These are phyloP conservation scores for Clistopyga incitator DNA, from an alignment of 2,888 invertebrate species.

Conservation along the genomic window DNA sequence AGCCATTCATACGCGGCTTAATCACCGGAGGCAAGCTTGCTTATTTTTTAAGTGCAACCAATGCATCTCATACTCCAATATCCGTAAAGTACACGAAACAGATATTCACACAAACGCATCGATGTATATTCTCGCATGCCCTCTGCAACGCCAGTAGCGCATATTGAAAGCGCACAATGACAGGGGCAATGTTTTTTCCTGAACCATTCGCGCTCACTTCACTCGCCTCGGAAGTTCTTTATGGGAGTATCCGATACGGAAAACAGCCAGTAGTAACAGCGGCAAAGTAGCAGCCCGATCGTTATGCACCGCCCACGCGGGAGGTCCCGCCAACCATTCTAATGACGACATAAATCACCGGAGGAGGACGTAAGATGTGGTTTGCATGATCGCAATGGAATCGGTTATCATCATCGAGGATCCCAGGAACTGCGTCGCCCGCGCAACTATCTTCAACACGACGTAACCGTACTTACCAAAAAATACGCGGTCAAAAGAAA, in stretches of 20 bases:
- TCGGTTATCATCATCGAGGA: conserved; percentile 79
- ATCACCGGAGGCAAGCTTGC: no score
- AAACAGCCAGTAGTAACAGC: conserved; percentile 45
- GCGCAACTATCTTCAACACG: conserved; percentile 47
- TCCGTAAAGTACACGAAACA: not conserved
- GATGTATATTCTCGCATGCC: not conserved
- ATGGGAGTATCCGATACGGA: conserved; percentile 17
- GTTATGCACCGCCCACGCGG: conserved; percentile 77
- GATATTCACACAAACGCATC: not conserved
- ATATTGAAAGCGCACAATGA: conserved; percentile 8
- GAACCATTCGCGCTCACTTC: conserved; percentile 13
- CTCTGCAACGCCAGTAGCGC: not conserved
- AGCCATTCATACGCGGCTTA: no score
- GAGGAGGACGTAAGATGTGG: conserved; percentile 40
- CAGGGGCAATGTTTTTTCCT: conserved; percentile 3
- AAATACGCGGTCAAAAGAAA: conserved; percentile 50
- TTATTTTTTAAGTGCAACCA: no score
- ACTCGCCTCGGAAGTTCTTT: conserved; percentile 14
- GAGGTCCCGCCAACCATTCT: conserved; percentile 75
- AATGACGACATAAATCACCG: conserved; percentile 80
- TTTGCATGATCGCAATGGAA: conserved; percentile 69
- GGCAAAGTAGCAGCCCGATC: conserved; percentile 68
- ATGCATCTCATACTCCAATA: no score
- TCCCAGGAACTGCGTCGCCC: conserved; percentile 64
- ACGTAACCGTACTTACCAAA: conserved; percentile 60